Conservation (phyloP, 2,797 vertebrate species). For the Tenualosa ilisha region DNA sequence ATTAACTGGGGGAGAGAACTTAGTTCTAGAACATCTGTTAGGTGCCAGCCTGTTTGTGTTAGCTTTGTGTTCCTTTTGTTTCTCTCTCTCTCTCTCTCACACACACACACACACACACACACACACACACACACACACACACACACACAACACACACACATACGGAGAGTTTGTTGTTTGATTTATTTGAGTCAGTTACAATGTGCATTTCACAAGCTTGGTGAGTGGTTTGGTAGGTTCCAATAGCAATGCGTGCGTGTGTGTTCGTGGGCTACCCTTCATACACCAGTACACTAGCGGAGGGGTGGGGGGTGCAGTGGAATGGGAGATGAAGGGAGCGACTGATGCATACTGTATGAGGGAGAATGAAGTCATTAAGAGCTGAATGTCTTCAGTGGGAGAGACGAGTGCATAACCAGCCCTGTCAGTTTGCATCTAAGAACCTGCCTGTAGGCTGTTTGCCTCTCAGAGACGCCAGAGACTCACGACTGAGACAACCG, state of each 20-base stretch:
- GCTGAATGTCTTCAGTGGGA: slow-evolving; percentile 1
- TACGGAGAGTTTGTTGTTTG: neutral
- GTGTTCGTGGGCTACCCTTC: too few species aligned
- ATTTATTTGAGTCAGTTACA: too few species aligned
- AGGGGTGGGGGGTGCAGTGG: too few species aligned
- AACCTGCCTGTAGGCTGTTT: neutral
- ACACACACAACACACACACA: neutral
- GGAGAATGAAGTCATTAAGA: slow-evolving; percentile 23
- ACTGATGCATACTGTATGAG: neutral
- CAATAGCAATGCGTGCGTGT: neutral
- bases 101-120: neutral
- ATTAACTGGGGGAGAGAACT: too few species aligned
- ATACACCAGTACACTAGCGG: too few species aligned
- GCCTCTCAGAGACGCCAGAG: neutral
- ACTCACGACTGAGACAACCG: neutral
- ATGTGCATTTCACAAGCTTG: too few species aligned
- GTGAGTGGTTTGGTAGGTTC: too few species aligned
- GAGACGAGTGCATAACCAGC: too few species aligned
- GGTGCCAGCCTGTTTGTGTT: too few species aligned
- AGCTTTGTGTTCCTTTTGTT: too few species aligned
- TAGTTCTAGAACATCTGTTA: too few species aligned
- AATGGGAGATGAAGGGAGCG: neutral
- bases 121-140: neutral
- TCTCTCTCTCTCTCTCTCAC: neutral
- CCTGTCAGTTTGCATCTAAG: neutral